Evolutionary conservation across 2,797 vertebrate genomes (phyloP).

Genomic region (Sylvilagus floridanus): DNA sequence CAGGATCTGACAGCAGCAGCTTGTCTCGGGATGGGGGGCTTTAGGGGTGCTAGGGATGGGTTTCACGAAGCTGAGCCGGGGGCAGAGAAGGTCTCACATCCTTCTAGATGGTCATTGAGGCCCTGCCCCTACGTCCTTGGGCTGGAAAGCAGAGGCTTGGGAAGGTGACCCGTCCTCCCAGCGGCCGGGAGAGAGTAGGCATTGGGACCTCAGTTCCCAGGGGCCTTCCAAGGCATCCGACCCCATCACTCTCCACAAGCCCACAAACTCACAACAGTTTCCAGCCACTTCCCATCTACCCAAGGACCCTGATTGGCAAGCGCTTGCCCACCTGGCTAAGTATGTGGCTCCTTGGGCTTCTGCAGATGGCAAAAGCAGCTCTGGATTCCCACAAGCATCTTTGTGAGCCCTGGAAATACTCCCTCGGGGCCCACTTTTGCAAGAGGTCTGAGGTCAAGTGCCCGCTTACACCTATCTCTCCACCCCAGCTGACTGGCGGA

Average conservation of each 20-base stretch:
- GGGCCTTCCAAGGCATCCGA: not conserved
- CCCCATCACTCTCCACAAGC: not conserved
- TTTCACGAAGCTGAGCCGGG: constrained; percentile 59
- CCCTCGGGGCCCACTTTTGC: constrained; percentile 35
- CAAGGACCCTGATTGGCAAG: not conserved
- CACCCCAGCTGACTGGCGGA: not conserved
- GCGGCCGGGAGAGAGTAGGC: not conserved
- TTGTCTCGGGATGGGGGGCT: not conserved
- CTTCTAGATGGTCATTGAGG: not conserved
- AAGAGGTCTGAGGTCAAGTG: constrained; percentile 70
- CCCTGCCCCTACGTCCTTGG: not conserved
- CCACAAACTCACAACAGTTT: not conserved
- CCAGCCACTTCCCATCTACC: not conserved
- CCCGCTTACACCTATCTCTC: constrained; percentile 41
- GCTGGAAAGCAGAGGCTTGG: not conserved
- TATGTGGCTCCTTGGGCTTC: not conserved
- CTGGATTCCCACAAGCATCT: not conserved
- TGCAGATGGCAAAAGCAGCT: not conserved
- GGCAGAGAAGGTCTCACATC: constrained; percentile 40
- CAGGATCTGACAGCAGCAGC: constrained; percentile 68
- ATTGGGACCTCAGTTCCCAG: not conserved
- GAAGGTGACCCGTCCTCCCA: not conserved
- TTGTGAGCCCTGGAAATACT: not conserved
- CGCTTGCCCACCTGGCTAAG: not conserved
- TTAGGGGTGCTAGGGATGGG: not conserved